Evolutionary conservation across 2,113 vertebrate species (phyloP).

Genomic region (Pseudopodoces humilis): DNA sequence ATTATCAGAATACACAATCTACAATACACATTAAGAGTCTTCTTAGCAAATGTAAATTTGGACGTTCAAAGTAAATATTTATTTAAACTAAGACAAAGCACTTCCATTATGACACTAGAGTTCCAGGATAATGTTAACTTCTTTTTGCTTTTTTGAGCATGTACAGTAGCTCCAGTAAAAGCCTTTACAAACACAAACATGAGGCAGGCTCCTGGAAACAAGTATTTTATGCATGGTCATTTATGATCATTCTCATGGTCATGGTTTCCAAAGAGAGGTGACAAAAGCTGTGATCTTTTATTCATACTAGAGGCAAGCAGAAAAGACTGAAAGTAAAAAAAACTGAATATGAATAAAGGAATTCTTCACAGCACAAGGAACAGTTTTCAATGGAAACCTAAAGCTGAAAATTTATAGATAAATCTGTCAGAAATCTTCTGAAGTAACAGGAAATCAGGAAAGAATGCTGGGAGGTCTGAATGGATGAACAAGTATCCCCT

Average conservation of each 20-base stretch:
- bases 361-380: neutral
- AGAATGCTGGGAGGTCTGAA: neutral
- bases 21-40: neutral
- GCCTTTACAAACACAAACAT: neutral
- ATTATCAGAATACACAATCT: neutral
- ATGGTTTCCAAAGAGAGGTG: neutral
- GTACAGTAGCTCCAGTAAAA: neutral
- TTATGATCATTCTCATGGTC: too few species aligned
- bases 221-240: neutral
- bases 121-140: neutral
- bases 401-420: neutral
- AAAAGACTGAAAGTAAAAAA: neutral
- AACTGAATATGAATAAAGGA: neutral
- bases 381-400: neutral
- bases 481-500: neutral
- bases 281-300: neutral
- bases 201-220: neutral
- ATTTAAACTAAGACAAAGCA: conserved; percentile 30
- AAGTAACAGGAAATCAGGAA: neutral
- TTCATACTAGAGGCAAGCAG: neutral
- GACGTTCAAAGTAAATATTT: conserved; percentile 34
- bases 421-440: neutral
- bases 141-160: neutral
- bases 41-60: conserved; percentile 13
- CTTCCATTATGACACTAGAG: neutral